A percentile compares a stretch with the other conserved stretches of the same genome.
Conservation (phyloP, 1,140 invertebrate species). For the Leptinotarsa undecemlineata region DNA sequence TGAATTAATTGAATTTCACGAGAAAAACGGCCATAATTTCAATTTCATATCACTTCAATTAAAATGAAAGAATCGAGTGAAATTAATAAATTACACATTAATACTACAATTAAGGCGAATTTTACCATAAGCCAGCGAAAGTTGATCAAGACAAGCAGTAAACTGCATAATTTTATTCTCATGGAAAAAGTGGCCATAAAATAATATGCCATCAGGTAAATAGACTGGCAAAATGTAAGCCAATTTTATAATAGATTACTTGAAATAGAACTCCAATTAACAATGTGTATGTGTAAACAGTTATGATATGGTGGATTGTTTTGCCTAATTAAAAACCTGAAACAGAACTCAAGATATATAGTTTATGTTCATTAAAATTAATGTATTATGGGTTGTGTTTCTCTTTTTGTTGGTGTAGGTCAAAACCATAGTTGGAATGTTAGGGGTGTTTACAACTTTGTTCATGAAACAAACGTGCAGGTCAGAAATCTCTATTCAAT, state of each 20-base stretch:
- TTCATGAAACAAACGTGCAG: no score
- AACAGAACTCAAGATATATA: neutral
- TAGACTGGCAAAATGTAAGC: constrained; percentile 3
- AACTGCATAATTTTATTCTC: constrained; percentile 6
- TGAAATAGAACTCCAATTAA: neutral
- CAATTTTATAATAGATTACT: constrained; percentile 4
- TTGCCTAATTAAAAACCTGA: neutral
- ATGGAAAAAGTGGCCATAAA: constrained; percentile 6
- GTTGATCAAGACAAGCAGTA: neutral
- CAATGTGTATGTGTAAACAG: constrained; percentile 5
- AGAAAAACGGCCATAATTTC: no score
- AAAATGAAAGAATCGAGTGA: neutral
- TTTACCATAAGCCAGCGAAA: constrained; percentile 1
- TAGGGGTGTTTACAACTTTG: no score
- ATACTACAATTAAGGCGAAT: constrained; percentile 3
- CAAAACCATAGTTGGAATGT: neutral
- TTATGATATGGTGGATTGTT: constrained; percentile 6
- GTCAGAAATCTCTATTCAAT: no score
- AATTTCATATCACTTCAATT: no score
- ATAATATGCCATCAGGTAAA: constrained; percentile 3
- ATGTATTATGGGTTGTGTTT: neutral
- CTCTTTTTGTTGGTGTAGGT: constrained; percentile 5
- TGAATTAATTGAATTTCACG: no score
- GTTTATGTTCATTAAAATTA: neutral
- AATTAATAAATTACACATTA: constrained; percentile 4